Percentiles rank a stretch among this genome's conserved stretches.
Evolutionary conservation across 2,113 vertebrate genomes (phyloP).

Genomic region (Salvelinus fontinalis): DNA sequence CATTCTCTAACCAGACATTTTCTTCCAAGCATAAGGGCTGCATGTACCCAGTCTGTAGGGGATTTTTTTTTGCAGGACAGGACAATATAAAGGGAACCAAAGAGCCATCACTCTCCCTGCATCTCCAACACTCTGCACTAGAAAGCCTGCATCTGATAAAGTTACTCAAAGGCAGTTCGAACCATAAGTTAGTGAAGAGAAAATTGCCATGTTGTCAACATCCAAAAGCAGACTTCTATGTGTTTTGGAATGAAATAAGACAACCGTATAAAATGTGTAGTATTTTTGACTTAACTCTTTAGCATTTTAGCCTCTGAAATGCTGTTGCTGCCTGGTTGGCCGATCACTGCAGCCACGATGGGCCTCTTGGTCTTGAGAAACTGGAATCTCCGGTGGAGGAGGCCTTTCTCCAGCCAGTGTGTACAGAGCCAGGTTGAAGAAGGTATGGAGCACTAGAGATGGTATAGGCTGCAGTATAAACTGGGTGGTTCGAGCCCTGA

Average conservation of each 20-base stretch:
- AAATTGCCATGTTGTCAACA: background rate
- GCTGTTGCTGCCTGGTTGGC: background rate
- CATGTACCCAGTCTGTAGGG: no score
- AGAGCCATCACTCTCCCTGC: no score
- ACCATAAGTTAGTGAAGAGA: background rate
- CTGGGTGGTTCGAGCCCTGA: constrained; percentile 48
- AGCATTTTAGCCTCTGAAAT: background rate
- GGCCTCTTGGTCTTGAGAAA: background rate
- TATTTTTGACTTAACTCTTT: background rate
- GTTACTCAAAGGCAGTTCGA: background rate
- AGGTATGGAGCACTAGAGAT: constrained; percentile 60
- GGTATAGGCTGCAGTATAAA: constrained; percentile 56
- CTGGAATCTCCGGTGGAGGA: constrained; percentile 18
- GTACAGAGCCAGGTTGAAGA: constrained; percentile 67
- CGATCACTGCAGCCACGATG: constrained; percentile 12
- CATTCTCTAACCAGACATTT: no score
- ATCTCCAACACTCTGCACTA: no score
- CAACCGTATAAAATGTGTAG: no score
- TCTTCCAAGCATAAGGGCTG: no score
- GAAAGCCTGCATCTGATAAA: background rate
- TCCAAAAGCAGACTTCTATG: background rate
- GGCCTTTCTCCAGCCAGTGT: constrained; percentile 51
- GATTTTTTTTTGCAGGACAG: no score
- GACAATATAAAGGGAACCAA: no score
- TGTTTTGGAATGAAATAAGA: no score